A percentile compares a stretch with the other conserved stretches of the same genome.
phyloP scores from a whole-genome alignment of 2,113 vertebrate genomes.

The Laticauda colubrina region DNA sequence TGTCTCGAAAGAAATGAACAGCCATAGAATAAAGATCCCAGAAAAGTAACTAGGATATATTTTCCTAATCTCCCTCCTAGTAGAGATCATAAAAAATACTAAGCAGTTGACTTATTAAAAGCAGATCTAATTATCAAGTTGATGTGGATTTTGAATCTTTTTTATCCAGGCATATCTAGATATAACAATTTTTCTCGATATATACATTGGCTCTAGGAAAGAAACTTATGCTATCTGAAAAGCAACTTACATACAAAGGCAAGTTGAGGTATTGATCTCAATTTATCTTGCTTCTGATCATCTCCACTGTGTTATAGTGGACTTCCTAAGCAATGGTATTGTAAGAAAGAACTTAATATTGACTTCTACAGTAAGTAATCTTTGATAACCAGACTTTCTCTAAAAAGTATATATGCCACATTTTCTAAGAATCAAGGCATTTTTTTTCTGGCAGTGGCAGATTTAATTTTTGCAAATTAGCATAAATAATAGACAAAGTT shows the following conservation, averaged over 20 bases:
- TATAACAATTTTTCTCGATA: not conserved
- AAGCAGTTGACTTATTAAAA: not conserved
- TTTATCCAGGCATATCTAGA: not conserved
- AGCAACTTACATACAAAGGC: not conserved
- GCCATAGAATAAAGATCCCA: not conserved
- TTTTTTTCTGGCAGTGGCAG: not conserved
- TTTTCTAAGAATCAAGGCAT: not conserved
- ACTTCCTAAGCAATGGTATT: not conserved
- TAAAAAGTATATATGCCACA: not conserved
- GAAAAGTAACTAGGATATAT: not conserved
- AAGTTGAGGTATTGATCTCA: not conserved
- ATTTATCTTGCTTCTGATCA: not conserved
- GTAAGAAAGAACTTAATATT: not conserved
- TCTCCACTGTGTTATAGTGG: not conserved
- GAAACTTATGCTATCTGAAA: not conserved
- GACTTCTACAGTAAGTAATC: not conserved
- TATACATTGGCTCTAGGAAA: not conserved
- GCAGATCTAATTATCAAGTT: not conserved
- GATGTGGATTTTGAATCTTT: not conserved
- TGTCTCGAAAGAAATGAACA: not conserved
- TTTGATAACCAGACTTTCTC: not conserved
- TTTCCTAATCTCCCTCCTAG: not conserved
- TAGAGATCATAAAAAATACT: not conserved
- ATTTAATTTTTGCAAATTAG: not conserved
- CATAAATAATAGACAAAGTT: not conserved